These are phyloP conservation scores for Athene noctua DNA, from an alignment of 2,113 vertebrate genomes.

Conservation along the genomic window DNA sequence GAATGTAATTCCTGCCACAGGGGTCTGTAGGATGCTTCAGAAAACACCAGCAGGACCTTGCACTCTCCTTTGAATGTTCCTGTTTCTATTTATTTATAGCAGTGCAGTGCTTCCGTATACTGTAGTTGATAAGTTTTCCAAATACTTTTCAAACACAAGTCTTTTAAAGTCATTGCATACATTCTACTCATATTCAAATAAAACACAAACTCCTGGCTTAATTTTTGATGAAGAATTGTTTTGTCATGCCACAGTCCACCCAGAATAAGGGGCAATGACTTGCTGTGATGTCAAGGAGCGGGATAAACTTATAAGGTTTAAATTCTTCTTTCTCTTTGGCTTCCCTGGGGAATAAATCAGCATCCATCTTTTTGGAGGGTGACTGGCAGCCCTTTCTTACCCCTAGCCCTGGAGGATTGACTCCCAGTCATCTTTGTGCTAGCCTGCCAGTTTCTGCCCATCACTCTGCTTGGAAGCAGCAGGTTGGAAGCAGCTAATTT, in stretches of 20 bases:
- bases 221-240: background rate
- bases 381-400: background rate
- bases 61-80: background rate
- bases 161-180: background rate
- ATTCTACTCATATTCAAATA: background rate
- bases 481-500: background rate
- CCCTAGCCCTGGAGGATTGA: no score
- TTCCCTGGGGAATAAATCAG: background rate
- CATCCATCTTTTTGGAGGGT: background rate
- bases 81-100: background rate
- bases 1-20: background rate
- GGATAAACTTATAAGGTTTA: background rate
- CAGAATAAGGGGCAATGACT: background rate
- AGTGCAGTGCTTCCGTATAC: background rate
- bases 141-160: background rate
- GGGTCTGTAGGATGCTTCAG: background rate
- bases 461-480: background rate
- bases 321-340: background rate
- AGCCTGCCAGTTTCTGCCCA: background rate
- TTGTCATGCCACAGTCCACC: background rate
- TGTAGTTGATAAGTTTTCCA: background rate
- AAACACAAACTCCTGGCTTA: background rate
- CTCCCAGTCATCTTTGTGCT: background rate
- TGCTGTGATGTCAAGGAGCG: background rate
- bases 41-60: background rate